phyloP scores from a whole-genome alignment of 2,797 vertebrate genomes.

The Myotis findleyi region DNA sequence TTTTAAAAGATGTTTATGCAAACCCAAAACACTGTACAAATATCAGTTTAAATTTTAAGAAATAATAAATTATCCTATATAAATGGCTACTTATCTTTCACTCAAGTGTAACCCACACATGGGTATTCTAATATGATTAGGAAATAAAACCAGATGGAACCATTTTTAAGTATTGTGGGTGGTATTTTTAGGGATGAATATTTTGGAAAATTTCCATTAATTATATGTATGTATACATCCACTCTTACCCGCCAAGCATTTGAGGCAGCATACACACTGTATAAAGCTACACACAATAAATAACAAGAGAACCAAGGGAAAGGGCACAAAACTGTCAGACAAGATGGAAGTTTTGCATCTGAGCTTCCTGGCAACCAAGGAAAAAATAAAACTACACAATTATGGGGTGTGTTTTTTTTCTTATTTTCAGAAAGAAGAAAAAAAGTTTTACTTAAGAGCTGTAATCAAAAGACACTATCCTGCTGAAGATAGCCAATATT shows the following conservation, averaged over 20 bases:
- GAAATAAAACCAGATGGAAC: background rate
- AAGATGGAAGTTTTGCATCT: constrained; percentile 48
- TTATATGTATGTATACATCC: background rate
- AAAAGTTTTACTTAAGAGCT: background rate
- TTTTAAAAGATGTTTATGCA: background rate
- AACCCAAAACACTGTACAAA: background rate
- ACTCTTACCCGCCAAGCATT: background rate
- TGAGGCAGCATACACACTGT: background rate
- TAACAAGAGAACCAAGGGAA: background rate
- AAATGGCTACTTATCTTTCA: background rate
- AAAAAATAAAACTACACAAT: background rate
- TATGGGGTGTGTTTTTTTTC: background rate
- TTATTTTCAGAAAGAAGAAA: constrained; percentile 50
- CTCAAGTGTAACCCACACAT: background rate
- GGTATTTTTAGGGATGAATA: background rate
- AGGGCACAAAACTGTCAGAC: background rate
- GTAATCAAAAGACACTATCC: background rate
- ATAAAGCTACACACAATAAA: background rate
- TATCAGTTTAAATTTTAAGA: constrained; percentile 1
- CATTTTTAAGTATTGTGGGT: background rate
- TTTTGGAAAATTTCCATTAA: constrained; percentile 5
- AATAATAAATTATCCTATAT: background rate
- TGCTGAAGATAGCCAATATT: background rate
- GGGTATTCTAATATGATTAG: background rate
- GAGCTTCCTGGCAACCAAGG: constrained; percentile 27